A percentile compares a stretch with the other conserved stretches of the same genome.
These are phyloP conservation scores for Micrastur ruficollis DNA, from an alignment of 2,797 vertebrate genomes.

Conservation along the genomic window DNA sequence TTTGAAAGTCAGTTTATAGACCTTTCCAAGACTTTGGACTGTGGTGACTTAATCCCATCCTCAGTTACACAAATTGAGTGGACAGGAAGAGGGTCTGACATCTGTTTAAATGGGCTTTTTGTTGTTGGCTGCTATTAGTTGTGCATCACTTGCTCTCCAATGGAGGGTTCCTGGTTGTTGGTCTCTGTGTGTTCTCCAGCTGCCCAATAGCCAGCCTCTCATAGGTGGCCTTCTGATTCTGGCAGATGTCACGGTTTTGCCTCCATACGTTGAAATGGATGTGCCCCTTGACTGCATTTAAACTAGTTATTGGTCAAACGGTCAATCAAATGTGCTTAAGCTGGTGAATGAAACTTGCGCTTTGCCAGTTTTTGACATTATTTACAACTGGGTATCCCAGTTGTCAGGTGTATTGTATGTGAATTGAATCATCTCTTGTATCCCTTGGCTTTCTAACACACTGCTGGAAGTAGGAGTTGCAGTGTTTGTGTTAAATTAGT, in stretches of 20 bases:
- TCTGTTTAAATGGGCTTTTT: background rate
- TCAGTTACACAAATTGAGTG: background rate
- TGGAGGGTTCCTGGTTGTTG: background rate
- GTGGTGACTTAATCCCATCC: background rate
- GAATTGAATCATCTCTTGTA: background rate
- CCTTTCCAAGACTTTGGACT: background rate
- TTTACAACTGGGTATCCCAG: background rate
- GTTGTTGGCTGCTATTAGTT: background rate
- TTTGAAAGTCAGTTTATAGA: background rate
- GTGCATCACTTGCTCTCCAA: background rate
- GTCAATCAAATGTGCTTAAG: background rate
- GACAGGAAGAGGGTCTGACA: background rate
- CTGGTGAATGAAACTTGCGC: background rate
- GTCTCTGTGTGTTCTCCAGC: background rate
- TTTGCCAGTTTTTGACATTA: background rate
- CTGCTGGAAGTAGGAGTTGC: background rate
- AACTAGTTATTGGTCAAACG: background rate
- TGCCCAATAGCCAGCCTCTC: background rate
- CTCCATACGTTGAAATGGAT: background rate
- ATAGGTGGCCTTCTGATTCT: background rate
- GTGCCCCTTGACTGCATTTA: background rate
- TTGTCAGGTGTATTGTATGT: background rate
- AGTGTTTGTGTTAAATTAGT: background rate
- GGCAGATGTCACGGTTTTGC: background rate
- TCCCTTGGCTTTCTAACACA: background rate